phyloP scores from a whole-genome alignment of 2,888 invertebrate genomes.

The Anodontia alba region DNA sequence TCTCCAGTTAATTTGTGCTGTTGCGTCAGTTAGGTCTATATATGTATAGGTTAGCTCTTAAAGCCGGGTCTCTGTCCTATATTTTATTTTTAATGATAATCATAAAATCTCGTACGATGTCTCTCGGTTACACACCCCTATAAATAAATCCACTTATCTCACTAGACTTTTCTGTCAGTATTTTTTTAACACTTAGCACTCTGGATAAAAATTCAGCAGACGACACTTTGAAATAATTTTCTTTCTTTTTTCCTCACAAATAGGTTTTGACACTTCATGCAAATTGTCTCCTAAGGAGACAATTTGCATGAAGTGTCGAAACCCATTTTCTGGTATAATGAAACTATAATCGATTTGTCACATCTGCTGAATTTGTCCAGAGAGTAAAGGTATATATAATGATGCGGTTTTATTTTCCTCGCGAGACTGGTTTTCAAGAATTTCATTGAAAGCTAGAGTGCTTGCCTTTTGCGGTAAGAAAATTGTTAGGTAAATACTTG shows the following conservation, averaged over 20 bases:
- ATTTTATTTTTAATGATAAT: neutral
- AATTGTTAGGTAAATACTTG: neutral
- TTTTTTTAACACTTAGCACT: too few species aligned
- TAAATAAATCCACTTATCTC: conserved; percentile 16
- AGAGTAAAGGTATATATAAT: too few species aligned
- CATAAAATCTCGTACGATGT: conserved; percentile 3
- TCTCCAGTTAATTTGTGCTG: neutral
- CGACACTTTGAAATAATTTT: too few species aligned
- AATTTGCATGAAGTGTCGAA: too few species aligned
- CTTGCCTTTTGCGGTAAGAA: conserved; percentile 3
- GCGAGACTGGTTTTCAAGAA: neutral
- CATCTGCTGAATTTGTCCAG: too few species aligned
- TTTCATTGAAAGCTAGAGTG: neutral
- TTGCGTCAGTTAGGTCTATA: neutral
- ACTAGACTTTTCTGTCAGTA: neutral
- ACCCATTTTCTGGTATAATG: too few species aligned
- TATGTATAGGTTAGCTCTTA: neutral
- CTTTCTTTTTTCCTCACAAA: too few species aligned
- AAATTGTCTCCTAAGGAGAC: too few species aligned
- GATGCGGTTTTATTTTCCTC: neutral
- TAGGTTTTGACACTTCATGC: too few species aligned
- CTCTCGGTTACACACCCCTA: conserved; percentile 9
- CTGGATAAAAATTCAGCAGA: too few species aligned
- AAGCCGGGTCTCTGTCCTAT: neutral
- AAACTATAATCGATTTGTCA: too few species aligned